Evolutionary conservation across 2,797 vertebrate genomes (phyloP).

Genomic region (Chloroceryle amazona): DNA sequence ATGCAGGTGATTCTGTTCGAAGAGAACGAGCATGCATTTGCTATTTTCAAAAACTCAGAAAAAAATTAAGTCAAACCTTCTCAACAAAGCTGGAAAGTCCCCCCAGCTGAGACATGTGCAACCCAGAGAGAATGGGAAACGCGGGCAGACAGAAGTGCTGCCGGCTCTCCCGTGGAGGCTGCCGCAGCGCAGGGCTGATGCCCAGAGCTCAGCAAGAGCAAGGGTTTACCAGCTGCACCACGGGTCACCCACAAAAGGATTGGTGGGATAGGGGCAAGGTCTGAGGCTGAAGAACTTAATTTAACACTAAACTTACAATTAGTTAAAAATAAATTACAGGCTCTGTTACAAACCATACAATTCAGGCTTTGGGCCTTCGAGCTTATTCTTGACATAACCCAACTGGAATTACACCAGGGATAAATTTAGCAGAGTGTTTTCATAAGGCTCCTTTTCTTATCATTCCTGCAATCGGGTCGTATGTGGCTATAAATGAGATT

Average conservation of each 20-base stretch:
- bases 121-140: not conserved
- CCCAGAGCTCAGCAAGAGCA: not conserved
- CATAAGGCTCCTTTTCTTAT: constrained; percentile 19
- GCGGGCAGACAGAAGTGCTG: not conserved
- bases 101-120: fast-evolving
- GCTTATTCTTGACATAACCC: constrained; percentile 33
- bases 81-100: not conserved
- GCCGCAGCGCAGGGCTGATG: fast-evolving
- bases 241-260: not conserved
- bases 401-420: not conserved
- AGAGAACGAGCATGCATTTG: not conserved
- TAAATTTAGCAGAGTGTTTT: not conserved
- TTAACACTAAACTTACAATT: not conserved
- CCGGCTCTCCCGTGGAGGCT: not conserved
- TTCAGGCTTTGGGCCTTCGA: not conserved
- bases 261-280: not conserved
- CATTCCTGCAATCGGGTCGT: not conserved
- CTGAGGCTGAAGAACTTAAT: not conserved
- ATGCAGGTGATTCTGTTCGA: fast-evolving
- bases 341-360: not conserved
- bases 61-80: not conserved
- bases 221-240: not conserved
- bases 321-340: constrained; percentile 28
- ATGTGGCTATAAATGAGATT: not conserved
- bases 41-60: not conserved